Conservation (phyloP, 37 sponge, comb jelly and placozoan genomes). For the Eunapius fragilis region DNA sequence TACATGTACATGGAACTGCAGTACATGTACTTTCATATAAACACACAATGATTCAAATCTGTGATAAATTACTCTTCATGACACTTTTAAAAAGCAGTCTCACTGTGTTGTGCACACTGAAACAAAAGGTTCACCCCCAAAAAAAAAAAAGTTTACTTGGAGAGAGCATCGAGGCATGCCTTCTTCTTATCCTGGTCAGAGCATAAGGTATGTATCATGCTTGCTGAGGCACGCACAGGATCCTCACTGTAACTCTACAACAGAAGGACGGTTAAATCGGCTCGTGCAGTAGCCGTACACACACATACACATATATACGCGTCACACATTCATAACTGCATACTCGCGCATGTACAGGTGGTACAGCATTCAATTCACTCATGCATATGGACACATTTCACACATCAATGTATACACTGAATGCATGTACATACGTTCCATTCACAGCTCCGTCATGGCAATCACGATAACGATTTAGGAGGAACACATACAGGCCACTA, state of each 20-base stretch:
- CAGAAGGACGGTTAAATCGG: neutral
- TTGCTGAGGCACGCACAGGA: conserved; percentile 59
- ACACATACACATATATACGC: conserved; percentile 1
- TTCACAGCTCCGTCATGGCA: too few relatives aligned
- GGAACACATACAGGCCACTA: too few relatives aligned
- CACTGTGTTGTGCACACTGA: neutral
- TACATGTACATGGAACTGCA: too few relatives aligned
- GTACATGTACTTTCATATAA: too few relatives aligned
- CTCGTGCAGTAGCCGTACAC: neutral
- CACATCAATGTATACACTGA: neutral
- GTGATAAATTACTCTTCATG: too few relatives aligned
- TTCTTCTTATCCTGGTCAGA: conserved; percentile 53
- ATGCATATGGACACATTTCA: neutral
- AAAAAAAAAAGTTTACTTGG: conserved; percentile 25
- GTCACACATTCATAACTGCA: too few relatives aligned
- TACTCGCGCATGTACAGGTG: too few relatives aligned
- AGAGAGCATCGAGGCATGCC: conserved; percentile 67
- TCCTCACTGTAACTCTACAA: conserved; percentile 60
- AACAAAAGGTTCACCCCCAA: neutral
- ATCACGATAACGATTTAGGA: too few relatives aligned
- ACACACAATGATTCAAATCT: too few relatives aligned
- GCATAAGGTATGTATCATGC: conserved; percentile 81
- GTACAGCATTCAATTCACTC: too few relatives aligned
- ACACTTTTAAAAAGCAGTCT: too few relatives aligned
- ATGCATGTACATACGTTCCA: too few relatives aligned